Base-by-base conservation (phyloP, 1,140 invertebrate species). In the Drosophila aff. region DNA sequence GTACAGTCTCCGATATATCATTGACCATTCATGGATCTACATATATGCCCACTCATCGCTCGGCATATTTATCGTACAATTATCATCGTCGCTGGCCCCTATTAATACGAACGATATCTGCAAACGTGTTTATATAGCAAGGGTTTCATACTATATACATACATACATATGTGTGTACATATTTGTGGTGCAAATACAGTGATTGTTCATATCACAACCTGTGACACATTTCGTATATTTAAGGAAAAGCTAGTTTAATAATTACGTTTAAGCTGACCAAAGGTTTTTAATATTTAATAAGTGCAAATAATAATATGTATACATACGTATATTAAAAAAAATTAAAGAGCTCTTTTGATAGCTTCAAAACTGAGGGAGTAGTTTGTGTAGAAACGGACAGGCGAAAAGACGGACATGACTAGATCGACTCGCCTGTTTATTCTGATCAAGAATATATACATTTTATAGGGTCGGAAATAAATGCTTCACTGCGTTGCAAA, bases 91-190 rank as follows among this genome's bases (percentile, higher is more conserved):
- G 38, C 9, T 36, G 60, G 28, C 23, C 67, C 67, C 40, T 67
- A 71, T 40, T 40, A 40, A 46, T 68, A 71, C 41, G 33, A 55
- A 26, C 60, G 46, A 71, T 67, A 71, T 55, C 63, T 71, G 67
- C 31, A 18, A 8, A 43, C 15, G 23, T 8, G 16, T 49, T 15
- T 44, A 46, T 47, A 55, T 49, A 49, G 18, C 16, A 28, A 16
- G 23, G 6, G n/a, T 43, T 41, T 7, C 9, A 23, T 28, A 65
- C 36, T 44, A 53, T n/a, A 43, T 46, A 46, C 15, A 36, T 44
- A 23, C 13, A 16, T 40, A 60, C 58, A 28, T 28, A 28, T 28
- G 26, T 50, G 36, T n/a, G 33, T 46, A 23, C 8, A 11, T 41
- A 61, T 49, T 23, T 40, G 44, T 18, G 13, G 15, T 33, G 49